Evolutionary conservation across 2,797 vertebrate species (phyloP).

Genomic region (Erethizon dorsatum): DNA sequence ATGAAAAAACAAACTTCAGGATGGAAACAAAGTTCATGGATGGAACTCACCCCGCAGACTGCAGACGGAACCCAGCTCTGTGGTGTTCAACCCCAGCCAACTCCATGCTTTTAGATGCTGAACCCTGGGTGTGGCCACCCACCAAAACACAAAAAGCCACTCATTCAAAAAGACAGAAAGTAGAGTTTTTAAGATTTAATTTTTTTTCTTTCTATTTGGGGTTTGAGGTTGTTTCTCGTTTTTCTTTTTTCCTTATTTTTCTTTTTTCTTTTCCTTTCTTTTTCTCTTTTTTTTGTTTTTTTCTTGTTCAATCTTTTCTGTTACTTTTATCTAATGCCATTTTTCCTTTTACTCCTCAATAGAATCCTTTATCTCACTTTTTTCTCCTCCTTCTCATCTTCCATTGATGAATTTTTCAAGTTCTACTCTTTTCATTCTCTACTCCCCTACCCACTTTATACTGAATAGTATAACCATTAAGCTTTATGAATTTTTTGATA

Average conservation of each 20-base stretch:
- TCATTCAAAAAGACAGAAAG: neutral
- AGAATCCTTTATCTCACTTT: neutral
- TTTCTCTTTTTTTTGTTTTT: neutral
- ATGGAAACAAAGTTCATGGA: too few relatives aligned
- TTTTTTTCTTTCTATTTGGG: neutral
- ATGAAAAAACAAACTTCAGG: neutral
- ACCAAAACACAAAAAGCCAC: too few relatives aligned
- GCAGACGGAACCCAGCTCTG: neutral
- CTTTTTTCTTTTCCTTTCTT: neutral
- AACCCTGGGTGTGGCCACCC: neutral
- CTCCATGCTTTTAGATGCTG: neutral
- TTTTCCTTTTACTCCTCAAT: neutral
- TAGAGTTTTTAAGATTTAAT: neutral
- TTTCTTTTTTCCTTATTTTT: neutral
- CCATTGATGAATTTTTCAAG: neutral
- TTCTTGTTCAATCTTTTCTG: neutral
- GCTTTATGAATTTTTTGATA: neutral
- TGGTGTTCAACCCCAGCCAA: neutral
- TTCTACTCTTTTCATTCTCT: neutral
- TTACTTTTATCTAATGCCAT: neutral
- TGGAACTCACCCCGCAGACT: neutral
- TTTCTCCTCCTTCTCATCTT: neutral
- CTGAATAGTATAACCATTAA: neutral
- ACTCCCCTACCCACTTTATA: neutral
- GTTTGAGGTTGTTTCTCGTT: neutral